A percentile compares a stretch with the other conserved stretches of the same genome.
These are phyloP conservation scores for Hyalella azteca DNA, from an alignment of 2,888 invertebrate species.

Conservation along the genomic window DNA sequence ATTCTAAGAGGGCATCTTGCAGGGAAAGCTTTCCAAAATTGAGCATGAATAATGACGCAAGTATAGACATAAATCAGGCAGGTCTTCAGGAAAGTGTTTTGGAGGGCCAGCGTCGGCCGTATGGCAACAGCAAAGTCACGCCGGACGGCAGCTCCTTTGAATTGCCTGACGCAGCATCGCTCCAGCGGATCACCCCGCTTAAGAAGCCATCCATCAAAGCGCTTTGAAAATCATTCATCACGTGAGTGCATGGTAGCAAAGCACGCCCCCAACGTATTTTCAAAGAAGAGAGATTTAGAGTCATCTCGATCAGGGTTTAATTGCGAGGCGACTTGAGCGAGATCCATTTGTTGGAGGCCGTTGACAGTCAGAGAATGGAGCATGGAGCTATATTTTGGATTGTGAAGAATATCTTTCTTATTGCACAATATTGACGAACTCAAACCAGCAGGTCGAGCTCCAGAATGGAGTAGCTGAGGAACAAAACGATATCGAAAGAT, in stretches of 20 bases:
- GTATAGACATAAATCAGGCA: conserved; percentile 21
- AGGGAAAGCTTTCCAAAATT: neutral
- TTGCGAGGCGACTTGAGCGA: no score
- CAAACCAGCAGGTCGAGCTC: no score
- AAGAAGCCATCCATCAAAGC: conserved; percentile 28
- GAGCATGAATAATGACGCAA: conserved; percentile 27
- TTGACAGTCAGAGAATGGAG: no score
- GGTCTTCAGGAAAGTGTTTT: neutral
- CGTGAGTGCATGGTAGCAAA: neutral
- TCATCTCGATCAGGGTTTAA: neutral
- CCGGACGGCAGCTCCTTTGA: neutral
- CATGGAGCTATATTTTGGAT: no score
- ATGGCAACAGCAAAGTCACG: neutral
- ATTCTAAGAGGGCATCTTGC: neutral
- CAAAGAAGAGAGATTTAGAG: conserved; percentile 29
- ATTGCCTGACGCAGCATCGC: neutral
- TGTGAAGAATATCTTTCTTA: no score
- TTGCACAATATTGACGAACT: no score
- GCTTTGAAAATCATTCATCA: conserved; percentile 27
- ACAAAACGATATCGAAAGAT: no score
- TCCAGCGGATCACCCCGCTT: conserved; percentile 20
- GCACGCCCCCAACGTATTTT: neutral
- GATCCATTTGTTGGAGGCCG: no score
- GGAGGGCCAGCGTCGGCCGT: neutral
- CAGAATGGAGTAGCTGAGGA: no score